Conservation (phyloP, 1,140 invertebrate genomes). For the Telenomus remus region DNA sequence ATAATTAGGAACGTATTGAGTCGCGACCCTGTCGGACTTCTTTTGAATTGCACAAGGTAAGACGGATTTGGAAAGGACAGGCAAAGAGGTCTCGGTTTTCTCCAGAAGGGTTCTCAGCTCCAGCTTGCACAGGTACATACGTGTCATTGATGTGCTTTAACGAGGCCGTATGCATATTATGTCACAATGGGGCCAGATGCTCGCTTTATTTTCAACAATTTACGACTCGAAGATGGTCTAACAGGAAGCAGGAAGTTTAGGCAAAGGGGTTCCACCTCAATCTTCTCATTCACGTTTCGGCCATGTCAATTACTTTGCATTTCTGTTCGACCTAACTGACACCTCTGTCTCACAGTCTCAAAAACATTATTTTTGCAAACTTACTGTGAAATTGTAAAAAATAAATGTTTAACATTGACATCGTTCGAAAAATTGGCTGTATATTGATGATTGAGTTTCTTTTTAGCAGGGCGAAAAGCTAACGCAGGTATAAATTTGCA, state of each 20-base stretch:
- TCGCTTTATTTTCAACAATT: slow-evolving; percentile 48
- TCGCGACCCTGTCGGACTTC: slow-evolving; percentile 52
- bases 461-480: slow-evolving; percentile 26
- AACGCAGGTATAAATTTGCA: slow-evolving; percentile 66
- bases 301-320: slow-evolving; percentile 42
- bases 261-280: slow-evolving; percentile 32
- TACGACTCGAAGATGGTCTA: slow-evolving; percentile 32
- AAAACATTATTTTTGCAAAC: no score
- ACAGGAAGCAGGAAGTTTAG: slow-evolving; percentile 51
- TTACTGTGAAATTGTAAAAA: no score
- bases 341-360: no score
- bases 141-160: slow-evolving; percentile 62
- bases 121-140: slow-evolving; percentile 61
- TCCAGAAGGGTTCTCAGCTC: slow-evolving; percentile 56
- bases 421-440: slow-evolving; percentile 57
- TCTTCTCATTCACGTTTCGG: slow-evolving; percentile 22
- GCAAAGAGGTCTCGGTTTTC: slow-evolving; percentile 44
- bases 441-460: no score
- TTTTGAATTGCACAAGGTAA: slow-evolving; percentile 48
- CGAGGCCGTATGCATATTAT: slow-evolving; percentile 67
- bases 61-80: slow-evolving; percentile 48
- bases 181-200: slow-evolving; percentile 61
- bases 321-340: slow-evolving; percentile 8
- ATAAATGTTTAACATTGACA: no score
- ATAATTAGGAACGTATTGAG: slow-evolving; percentile 58